Evolutionary conservation across 92 coral and sea anemone species (phyloP).

Genomic region (Parazoanthus atlanticus): DNA sequence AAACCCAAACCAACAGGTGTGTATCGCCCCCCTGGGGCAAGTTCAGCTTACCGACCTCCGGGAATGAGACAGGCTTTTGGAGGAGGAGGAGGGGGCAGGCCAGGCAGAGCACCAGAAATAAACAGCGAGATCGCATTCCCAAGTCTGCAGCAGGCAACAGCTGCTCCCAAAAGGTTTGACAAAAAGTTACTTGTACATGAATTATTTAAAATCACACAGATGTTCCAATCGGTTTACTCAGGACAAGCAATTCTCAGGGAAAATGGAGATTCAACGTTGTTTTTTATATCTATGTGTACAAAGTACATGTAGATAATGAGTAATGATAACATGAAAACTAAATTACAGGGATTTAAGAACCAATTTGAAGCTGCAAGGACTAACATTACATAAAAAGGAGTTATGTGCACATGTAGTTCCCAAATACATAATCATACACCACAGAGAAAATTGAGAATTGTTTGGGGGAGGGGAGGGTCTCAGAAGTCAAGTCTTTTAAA

Average conservation of each 20-base stretch:
- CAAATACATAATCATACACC: too few species aligned
- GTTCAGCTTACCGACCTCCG: conserved; percentile 77
- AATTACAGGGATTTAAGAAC: too few species aligned
- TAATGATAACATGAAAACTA: too few species aligned
- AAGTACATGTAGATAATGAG: too few species aligned
- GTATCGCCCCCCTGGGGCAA: conserved; percentile 73
- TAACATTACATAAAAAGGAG: too few species aligned
- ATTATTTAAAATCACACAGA: not conserved
- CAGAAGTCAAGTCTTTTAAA: too few species aligned
- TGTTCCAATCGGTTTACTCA: not conserved
- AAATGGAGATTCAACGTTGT: too few species aligned
- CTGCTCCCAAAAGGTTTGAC: conserved; percentile 73
- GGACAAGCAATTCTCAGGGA: not conserved
- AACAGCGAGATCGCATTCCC: conserved; percentile 96
- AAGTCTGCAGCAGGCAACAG: conserved; percentile 79
- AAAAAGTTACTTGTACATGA: not conserved
- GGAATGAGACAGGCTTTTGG: conserved; percentile 78
- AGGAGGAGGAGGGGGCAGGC: conserved; percentile 57
- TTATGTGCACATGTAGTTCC: too few species aligned
- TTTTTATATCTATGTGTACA: too few species aligned
- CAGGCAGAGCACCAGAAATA: conserved; percentile 88
- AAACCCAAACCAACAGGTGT: conserved; percentile 59
- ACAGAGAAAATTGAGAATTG: too few species aligned
- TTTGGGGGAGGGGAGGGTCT: too few species aligned
- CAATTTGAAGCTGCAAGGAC: too few species aligned